Evolutionary conservation across 2,888 invertebrate species (phyloP), one percentile per base, ranked within the genome.

Genomic region (Gari tellinella): DNA sequence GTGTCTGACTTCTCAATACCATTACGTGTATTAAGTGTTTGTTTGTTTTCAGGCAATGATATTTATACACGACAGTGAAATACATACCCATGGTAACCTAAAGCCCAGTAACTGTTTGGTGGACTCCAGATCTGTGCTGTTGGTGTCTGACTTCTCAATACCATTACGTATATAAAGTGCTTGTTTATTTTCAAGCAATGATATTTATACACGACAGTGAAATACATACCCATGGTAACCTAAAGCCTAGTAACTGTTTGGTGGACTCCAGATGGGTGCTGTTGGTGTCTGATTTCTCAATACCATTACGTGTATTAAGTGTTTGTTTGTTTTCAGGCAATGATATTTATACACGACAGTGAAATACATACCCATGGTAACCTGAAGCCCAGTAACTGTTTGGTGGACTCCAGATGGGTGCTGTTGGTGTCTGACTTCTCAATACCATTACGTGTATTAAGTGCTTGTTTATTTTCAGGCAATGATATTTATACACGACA

Each of bases 21-120:
- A n/a, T n/a, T n/a, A n/a, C n/a, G n/a, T n/a, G n/a, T n/a, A n/a
- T n/a, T n/a, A n/a, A n/a, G n/a, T n/a, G n/a, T n/a, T n/a, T n/a
- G n/a, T n/a, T n/a, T n/a, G n/a, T n/a, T n/a, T n/a, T n/a, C 64
- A 90, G 90, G 90, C 88, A 3, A 89, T 90, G 90, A 83, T 82
- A 17, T 90, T 86, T 61, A 86, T 90, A 25, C 89, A 90, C 70
- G 90, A 90, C 48, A 88, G 88, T 73, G 85, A 86, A 55, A 82
- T 90, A 14, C 72, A 69, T 26, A 86, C 69, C 57, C 90, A 90
- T 79, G 90, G 90, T 3, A 90, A 89, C 74, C 82, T 90, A 17
- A 88, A 86, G 69, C 85, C 89, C 1, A 82, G 84, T 21, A 90
- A 89, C 60, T 90, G 90, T 64, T 67, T 90, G 21, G 88, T 90